Evolutionary conservation across 2,888 invertebrate genomes (phyloP).

Genomic region (Chalcis sispes): DNA sequence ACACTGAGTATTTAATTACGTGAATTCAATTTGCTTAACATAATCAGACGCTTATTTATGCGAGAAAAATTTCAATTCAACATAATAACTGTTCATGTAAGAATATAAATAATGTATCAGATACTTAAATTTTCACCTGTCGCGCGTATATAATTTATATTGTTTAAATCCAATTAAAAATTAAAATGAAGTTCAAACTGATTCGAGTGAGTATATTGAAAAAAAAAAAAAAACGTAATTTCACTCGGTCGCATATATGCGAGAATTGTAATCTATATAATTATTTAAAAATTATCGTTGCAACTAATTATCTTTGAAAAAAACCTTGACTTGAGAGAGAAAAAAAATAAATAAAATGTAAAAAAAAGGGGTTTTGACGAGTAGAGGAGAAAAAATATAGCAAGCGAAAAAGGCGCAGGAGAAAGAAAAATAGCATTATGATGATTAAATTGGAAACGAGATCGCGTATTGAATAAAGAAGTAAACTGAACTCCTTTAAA

Average conservation of each 20-base stretch:
- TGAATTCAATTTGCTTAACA: no score
- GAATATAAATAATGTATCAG: background rate
- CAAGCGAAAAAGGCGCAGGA: background rate
- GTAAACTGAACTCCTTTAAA: constrained; percentile 5
- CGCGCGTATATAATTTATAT: no score
- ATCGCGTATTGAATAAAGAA: constrained; percentile 19
- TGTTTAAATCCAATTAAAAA: no score
- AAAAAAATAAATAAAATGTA: background rate
- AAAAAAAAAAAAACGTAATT: no score
- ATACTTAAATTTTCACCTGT: no score
- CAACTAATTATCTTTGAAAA: no score
- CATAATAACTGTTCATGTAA: background rate
- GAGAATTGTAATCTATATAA: no score
- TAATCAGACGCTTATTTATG: background rate
- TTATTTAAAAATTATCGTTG: no score
- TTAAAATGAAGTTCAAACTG: no score
- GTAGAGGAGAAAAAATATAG: constrained; percentile 7
- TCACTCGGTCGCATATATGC: no score
- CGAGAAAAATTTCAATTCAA: background rate
- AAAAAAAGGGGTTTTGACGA: background rate
- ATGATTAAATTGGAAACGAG: constrained; percentile 20
- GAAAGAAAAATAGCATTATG: constrained; percentile 48
- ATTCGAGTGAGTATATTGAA: no score
- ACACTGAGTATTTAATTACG: no score
- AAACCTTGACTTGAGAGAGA: background rate